These are phyloP conservation scores for Beaufortia kweichowensis DNA, from an alignment of 2,113 vertebrate genomes.

Conservation along the genomic window DNA sequence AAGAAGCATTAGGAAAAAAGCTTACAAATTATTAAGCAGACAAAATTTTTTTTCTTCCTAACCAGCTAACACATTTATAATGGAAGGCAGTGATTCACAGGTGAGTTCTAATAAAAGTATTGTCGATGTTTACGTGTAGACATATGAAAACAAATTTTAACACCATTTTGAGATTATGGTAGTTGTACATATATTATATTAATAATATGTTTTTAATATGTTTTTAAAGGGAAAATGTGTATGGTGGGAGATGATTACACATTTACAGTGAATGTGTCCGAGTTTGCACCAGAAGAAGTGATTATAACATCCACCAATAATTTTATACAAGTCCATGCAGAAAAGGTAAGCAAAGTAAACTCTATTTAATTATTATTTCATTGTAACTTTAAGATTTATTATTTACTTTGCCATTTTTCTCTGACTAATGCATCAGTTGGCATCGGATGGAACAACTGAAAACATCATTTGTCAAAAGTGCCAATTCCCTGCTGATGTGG, in stretches of 20 bases:
- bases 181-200: neutral
- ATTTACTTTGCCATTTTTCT: neutral
- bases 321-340: constrained; percentile 84
- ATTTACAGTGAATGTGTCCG: constrained; percentile 85
- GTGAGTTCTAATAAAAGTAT: constrained; percentile 18
- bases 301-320: constrained; percentile 88
- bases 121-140: neutral
- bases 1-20: neutral
- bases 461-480: constrained; percentile 89
- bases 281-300: constrained; percentile 88
- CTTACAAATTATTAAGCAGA: neutral
- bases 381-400: no score
- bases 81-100: constrained; percentile 36
- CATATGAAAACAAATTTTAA: neutral
- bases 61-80: constrained; percentile 4
- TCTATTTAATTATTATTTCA: no score
- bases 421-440: constrained; percentile 69
- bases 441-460: constrained; percentile 78
- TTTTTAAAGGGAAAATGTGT: constrained; percentile 74
- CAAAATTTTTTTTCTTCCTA: neutral
- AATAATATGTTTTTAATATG: neutral
- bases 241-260: constrained; percentile 83
- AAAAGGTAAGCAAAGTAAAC: constrained; percentile 80
- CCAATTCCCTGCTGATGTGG: constrained; percentile 87
- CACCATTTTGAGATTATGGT: neutral